phyloP scores from a whole-genome alignment of 2,113 vertebrate species.

The Etia nguti region DNA sequence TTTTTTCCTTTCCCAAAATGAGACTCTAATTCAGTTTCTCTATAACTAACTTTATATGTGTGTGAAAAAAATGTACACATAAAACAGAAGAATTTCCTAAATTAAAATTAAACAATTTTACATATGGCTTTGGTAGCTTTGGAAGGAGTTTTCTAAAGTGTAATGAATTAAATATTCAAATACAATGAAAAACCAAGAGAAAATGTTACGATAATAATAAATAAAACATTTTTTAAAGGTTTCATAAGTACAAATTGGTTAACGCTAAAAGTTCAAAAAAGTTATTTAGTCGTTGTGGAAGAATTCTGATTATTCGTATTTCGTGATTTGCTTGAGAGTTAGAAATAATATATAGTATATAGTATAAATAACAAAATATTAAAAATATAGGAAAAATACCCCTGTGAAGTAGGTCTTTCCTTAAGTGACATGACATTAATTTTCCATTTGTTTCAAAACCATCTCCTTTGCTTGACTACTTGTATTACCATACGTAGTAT shows the following conservation, averaged over 20 bases:
- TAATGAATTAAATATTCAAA: not conserved
- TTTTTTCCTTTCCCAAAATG: not conserved
- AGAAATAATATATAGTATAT: not conserved
- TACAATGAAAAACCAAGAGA: accelerated
- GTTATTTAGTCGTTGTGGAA: not conserved
- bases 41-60: not conserved
- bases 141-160: not conserved
- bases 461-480: conserved; percentile 18
- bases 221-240: not conserved
- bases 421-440: not conserved
- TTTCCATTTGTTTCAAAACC: conserved; percentile 10
- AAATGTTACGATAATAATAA: not conserved
- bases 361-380: not conserved
- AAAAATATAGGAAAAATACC: not conserved
- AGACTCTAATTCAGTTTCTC: not conserved
- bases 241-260: not conserved
- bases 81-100: not conserved
- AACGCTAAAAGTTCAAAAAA: not conserved
- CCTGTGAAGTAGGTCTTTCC: not conserved
- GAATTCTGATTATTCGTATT: not conserved
- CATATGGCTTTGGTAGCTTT: not conserved
- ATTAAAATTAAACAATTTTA: not conserved
- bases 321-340: not conserved
- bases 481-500: conserved; percentile 32
- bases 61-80: not conserved